Base-by-base conservation (phyloP, 1,140 invertebrate species). In the Cyphomyrmex costatus region DNA sequence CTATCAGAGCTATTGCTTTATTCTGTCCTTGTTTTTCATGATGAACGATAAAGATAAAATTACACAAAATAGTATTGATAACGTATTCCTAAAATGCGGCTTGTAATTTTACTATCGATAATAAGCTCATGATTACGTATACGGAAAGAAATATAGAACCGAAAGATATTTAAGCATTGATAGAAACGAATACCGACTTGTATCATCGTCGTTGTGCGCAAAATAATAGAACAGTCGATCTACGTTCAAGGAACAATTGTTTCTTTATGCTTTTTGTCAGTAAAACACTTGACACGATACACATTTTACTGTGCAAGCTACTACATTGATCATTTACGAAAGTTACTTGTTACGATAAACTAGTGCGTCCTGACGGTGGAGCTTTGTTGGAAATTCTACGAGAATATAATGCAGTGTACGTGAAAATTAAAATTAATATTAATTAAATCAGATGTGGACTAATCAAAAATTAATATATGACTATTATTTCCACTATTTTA, bases 181-280 rank as follows among this genome's bases (percentile, higher is more conserved):
- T 42, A 42, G 46, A 68, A 80, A 58, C 8, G 10, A 42, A 21
- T 42, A 36, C 19, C 14, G 16, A 27, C 4, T 49, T 49, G 14
- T 49, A 16, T 3, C 16, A 36, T 79, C 42, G 61, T 66, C 61
- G 10, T 53, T 36, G 19, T 51, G 3, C 4, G 21, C n/a, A 24
- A 42, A 80, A 80, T 58, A 16, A 27, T 51, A 65, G 24, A n/a
- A 30, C 27, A 68, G 7, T 46, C 30, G 27, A 53, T 6, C n/a
- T 73, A 73, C 14, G 21, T 42, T 24, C 4, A n/a, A 16, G 46
- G 6, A 66, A 68, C 77, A 80, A 46, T 68, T 36, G 61, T 3
- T 8, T 33, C 65, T 80, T 80, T 24, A 14, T 24, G n/a, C 14
- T 53, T 79, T 79, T 79, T 66, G 30, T 66, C 27, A 51, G 14